Conservation (phyloP, 2,888 invertebrate species). For the Ryuthela nishihirai region DNA sequence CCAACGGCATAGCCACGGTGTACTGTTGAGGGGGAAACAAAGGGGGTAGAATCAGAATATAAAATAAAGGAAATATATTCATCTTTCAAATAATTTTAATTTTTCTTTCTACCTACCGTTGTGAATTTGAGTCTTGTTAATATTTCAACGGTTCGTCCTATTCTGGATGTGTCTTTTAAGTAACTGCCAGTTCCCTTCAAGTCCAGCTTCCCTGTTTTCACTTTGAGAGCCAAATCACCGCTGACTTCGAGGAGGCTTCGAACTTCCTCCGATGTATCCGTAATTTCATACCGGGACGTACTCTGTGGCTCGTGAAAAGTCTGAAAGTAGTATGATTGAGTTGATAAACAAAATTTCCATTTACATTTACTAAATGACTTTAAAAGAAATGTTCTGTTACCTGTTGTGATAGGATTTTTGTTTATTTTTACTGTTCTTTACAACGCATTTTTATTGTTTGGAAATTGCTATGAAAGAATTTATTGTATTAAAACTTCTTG, state of each 20-base stretch:
- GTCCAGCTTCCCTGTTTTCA: constrained; percentile 29
- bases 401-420: no score
- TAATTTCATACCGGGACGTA: constrained; percentile 20
- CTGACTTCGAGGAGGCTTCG: constrained; percentile 18
- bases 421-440: no score
- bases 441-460: no score
- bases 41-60: no score
- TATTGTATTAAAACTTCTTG: no score
- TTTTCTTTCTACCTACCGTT: constrained; percentile 11
- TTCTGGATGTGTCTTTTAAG: constrained; percentile 11
- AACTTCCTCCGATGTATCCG: constrained; percentile 19
- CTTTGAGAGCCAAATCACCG: constrained; percentile 24
- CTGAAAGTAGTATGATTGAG: no score
- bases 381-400: no score
- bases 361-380: no score
- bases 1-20: constrained; percentile 12
- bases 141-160: constrained; percentile 23
- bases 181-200: constrained; percentile 29
- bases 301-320: constrained; percentile 14
- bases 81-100: neutral
- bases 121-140: constrained; percentile 23
- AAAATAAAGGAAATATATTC: no score
- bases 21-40: neutral
- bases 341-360: no score
- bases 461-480: no score